A percentile compares a stretch with the other conserved stretches of the same genome.
phyloP scores from a whole-genome alignment of 2,113 vertebrate species.

The Engystomops pustulosus region DNA sequence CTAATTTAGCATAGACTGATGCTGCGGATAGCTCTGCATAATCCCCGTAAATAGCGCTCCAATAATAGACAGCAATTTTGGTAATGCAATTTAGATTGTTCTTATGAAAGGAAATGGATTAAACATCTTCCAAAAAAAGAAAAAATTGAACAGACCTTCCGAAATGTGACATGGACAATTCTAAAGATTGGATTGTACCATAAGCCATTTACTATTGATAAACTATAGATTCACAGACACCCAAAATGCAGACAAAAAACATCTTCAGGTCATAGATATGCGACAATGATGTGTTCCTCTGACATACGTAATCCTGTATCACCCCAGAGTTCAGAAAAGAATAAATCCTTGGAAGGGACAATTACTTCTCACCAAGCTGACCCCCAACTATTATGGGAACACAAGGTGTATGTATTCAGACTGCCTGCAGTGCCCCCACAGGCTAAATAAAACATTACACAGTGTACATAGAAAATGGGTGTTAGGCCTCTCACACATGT shows the following conservation, averaged over 20 bases:
- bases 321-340: too few species aligned
- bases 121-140: background rate
- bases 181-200: background rate
- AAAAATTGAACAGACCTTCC: background rate
- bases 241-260: background rate
- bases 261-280: too few species aligned
- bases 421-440: too few species aligned
- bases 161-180: background rate
- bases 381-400: too few species aligned
- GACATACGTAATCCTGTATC: background rate
- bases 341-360: too few species aligned
- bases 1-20: conserved; percentile 22
- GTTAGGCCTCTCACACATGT: too few species aligned
- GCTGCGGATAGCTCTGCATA: conserved; percentile 11
- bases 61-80: conserved; percentile 20
- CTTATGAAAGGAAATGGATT: background rate
- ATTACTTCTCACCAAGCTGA: too few species aligned
- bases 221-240: too few species aligned
- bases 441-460: too few species aligned
- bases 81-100: background rate
- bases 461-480: too few species aligned
- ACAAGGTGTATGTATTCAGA: too few species aligned
- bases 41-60: background rate
- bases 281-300: background rate
- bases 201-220: background rate